A percentile compares a stretch with the other conserved stretches of the same genome.
Conservation (phyloP, 2,113 vertebrate species). For the Australoheros scitulus region DNA sequence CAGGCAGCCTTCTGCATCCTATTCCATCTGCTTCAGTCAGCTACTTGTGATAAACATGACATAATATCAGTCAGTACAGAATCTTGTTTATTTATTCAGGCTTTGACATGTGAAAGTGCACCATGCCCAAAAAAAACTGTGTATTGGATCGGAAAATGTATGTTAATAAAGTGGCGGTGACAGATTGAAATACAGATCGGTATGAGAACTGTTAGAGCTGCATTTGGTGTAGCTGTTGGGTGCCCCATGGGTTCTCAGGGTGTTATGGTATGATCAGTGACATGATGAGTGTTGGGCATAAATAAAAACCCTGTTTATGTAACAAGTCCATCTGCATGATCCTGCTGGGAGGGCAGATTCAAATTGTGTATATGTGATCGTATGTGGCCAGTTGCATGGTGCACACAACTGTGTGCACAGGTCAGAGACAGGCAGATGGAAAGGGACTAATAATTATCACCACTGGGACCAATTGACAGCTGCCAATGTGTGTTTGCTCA, state of each 20-base stretch:
- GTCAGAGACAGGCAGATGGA: slow-evolving; percentile 47
- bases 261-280: neutral
- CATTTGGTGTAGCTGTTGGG: neutral
- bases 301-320: slow-evolving; percentile 15
- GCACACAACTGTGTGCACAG: neutral
- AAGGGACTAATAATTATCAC: slow-evolving; percentile 61
- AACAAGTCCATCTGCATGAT: neutral
- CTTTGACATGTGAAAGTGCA: neutral
- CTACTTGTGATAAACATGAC: slow-evolving; percentile 40
- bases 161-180: neutral
- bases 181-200: slow-evolving; percentile 15
- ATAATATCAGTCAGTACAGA: slow-evolving; percentile 33
- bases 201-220: neutral
- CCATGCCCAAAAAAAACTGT: neutral
- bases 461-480: slow-evolving; percentile 53
- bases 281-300: slow-evolving; percentile 6
- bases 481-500: slow-evolving; percentile 35
- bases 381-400: neutral
- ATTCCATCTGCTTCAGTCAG: slow-evolving; percentile 43
- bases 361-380: neutral
- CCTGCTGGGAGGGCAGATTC: neutral
- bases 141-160: slow-evolving; percentile 1
- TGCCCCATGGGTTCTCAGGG: neutral
- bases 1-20: slow-evolving; percentile 22
- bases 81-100: slow-evolving; percentile 46